Base-by-base conservation (phyloP, 1,140 invertebrate genomes). In the Popillia japonica region DNA sequence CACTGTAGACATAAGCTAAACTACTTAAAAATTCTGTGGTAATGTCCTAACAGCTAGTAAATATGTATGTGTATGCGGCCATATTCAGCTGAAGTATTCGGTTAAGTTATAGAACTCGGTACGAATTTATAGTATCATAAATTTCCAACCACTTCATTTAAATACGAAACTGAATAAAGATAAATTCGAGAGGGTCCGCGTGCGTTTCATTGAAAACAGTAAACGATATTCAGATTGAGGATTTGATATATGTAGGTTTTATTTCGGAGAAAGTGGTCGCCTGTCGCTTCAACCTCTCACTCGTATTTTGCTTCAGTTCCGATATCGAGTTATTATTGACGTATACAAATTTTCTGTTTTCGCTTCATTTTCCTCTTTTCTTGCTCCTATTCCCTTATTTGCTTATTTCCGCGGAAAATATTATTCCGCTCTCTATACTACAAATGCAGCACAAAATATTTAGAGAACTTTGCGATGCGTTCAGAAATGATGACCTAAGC, bases 181-280 rank as follows among this genome's bases (percentile, higher is more conserved):
- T 78, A 78, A 73, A 78, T 78, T 78, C 41, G 42, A 40, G 72
- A 74, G 72, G 72, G 41, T 41, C 72, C 72, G 76, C 55, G 61
- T 77, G 40, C 27, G 34, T 77, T 79, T 77, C 75, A 79, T 76
- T 77, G 75, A 79, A 79, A 77, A 79, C 42, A 27, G 75, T 76
- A 76, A 61, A 76, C 48, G 75, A 55, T 76, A 76, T 76, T 76
- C 75, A 55, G 75, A 76, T 76, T 76, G 75, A 59, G 59, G 48
- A 76, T 76, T 61, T 76, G 59, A 59, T 76, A 75, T 48, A 48
- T 68, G 61, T 68, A 6, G 61, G 61, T 68, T 68, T 68, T 68
- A 68, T 68, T 68, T 68, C 22, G 20, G 22, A 20, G 27, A 34
- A 68, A 34, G 22, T 17, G 48, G 48, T 55, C 10, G 48, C 14